A percentile compares a stretch with the other conserved stretches of the same genome.
These are phyloP conservation scores for Liasis olivaceus DNA, from an alignment of 2,797 vertebrate genomes.

Conservation along the genomic window DNA sequence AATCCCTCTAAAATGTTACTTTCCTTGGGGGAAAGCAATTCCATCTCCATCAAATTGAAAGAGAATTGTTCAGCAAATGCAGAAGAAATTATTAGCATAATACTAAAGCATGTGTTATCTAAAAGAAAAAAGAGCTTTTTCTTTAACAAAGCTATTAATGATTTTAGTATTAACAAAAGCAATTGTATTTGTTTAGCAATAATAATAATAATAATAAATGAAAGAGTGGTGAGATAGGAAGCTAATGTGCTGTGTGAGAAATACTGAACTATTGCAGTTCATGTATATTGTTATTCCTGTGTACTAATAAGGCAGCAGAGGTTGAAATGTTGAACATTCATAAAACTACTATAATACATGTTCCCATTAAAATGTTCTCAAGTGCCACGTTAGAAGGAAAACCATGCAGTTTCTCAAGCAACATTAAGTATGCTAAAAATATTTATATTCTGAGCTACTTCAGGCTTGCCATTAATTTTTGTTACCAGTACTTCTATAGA, in stretches of 20 bases:
- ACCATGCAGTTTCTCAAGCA: neutral
- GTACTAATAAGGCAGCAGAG: neutral
- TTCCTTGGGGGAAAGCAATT: no score
- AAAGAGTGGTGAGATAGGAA: neutral
- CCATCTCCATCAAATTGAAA: no score
- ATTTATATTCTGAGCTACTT: slow-evolving; percentile 10
- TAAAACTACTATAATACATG: neutral
- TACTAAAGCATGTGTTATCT: no score
- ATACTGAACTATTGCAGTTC: neutral
- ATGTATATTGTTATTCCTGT: slow-evolving; percentile 8
- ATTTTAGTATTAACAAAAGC: slow-evolving; percentile 29
- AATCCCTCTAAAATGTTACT: no score
- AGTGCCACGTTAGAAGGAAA: neutral
- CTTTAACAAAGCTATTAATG: neutral
- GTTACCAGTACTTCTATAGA: neutral
- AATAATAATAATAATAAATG: no score
- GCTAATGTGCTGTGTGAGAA: slow-evolving; percentile 8
- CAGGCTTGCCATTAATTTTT: neutral
- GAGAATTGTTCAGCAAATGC: no score
- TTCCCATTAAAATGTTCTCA: slow-evolving; percentile 1
- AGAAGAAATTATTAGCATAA: no score
- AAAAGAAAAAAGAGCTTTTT: no score
- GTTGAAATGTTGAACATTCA: neutral
- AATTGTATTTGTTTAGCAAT: no score
- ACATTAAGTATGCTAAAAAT: neutral